A percentile compares a stretch with the other conserved stretches of the same genome.
Conservation (phyloP, 2,888 invertebrate species). For the Acronicta leporina region DNA sequence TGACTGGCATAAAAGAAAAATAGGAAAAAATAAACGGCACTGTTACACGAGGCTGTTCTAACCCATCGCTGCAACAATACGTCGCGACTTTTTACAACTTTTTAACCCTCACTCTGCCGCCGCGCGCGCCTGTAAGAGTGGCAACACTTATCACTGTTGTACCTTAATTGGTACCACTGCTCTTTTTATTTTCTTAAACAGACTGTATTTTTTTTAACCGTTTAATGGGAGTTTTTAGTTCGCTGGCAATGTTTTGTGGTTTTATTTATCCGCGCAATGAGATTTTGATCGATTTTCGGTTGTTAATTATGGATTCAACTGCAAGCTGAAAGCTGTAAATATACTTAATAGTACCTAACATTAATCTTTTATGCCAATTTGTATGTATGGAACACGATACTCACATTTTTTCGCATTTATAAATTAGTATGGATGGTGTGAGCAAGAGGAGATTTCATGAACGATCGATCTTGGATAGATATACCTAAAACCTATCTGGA, state of each 20-base stretch:
- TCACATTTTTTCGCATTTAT: no score
- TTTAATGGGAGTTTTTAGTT: constrained; percentile 37
- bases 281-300: constrained; percentile 13
- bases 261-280: constrained; percentile 15
- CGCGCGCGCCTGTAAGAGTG: constrained; percentile 47
- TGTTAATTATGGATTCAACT: not conserved
- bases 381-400: no score
- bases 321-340: not conserved
- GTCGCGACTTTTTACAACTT: constrained; percentile 46
- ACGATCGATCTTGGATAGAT: no score
- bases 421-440: no score
- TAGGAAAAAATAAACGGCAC: constrained; percentile 12
- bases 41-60: constrained; percentile 35
- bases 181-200: constrained; percentile 53
- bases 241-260: constrained; percentile 15
- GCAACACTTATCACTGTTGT: constrained; percentile 60
- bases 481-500: no score
- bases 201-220: constrained; percentile 42
- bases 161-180: constrained; percentile 55
- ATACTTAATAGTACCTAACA: not conserved
- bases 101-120: constrained; percentile 30
- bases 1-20: constrained; percentile 18
- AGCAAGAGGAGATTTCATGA: no score
- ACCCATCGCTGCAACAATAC: constrained; percentile 47
- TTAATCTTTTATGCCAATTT: no score